These are phyloP conservation scores for Gymnoscopelus microlampas DNA, from an alignment of 2,797 vertebrate genomes.

Conservation along the genomic window DNA sequence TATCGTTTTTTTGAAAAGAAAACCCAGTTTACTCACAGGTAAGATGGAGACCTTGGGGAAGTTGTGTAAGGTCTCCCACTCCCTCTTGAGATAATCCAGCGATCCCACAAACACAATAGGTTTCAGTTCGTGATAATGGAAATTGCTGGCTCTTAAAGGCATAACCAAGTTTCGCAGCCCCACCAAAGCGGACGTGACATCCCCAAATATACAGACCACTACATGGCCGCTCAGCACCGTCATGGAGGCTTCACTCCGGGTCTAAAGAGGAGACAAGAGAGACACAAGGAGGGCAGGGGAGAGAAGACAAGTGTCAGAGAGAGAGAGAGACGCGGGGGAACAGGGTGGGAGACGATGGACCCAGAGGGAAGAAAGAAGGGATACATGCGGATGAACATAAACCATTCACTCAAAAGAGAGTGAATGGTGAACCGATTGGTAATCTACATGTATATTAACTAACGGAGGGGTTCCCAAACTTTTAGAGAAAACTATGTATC, in stretches of 20 bases:
- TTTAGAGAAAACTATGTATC: neutral
- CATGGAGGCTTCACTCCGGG: conserved; percentile 99
- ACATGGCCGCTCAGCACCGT: conserved; percentile 98
- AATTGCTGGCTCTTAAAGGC: conserved; percentile 99
- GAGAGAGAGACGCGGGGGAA: conserved; percentile 37
- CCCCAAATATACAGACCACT: conserved; percentile 99
- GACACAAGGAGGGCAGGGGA: conserved; percentile 1
- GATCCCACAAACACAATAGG: conserved; percentile 99
- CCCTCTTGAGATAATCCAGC: conserved; percentile 94
- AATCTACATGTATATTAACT: conserved; percentile 1
- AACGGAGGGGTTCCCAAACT: too few relatives aligned
- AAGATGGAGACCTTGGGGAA: conserved; percentile 99
- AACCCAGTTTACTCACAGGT: conserved; percentile 88
- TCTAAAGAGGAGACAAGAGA: conserved; percentile 79
- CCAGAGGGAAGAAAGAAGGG: conserved; percentile 16
- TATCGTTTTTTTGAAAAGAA: too few relatives aligned
- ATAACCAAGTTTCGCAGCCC: conserved; percentile 99
- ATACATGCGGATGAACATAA: conserved; percentile 25
- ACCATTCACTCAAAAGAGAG: conserved; percentile 13
- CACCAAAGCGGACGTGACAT: conserved; percentile 96
- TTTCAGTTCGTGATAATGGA: conserved; percentile 98
- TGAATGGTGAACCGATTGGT: conserved; percentile 17
- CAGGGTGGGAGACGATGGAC: conserved; percentile 4
- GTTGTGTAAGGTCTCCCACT: conserved; percentile 99
- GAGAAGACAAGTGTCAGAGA: neutral